Evolutionary conservation across 2,888 invertebrate genomes (phyloP), one percentile per base, ranked within the genome.

Genomic region (Hydrotaea diabolus): DNA sequence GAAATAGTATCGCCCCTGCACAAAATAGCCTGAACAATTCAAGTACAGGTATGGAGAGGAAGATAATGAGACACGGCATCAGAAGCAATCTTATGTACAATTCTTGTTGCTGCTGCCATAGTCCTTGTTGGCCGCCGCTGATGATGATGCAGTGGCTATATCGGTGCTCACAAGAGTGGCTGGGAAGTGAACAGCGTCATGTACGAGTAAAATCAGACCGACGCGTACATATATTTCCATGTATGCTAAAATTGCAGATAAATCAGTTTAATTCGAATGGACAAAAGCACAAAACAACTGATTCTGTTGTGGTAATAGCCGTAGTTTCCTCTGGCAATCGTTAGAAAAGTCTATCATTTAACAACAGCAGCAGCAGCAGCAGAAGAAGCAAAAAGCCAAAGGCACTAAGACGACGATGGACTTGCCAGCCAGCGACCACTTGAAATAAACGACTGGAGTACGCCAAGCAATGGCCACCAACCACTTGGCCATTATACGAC

Each of bases 291-390:
- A 72, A 82, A 71, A 55, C 13, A 23, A 72, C 17, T 39, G 13
- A 74, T 64, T 64, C 46, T 74, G 59, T n/a, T n/a, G n/a, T 77
- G 64, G 64, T 80, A 77, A 71, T 80, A 69, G 77, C 49, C 74
- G 69, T 17, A 77, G 74, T 74, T 73, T 73, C 57, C 49, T 64
- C 21, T 57, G 57, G 49, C 72, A 83, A 83, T 76, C 39, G 62
- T 49, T 73, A 69, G 46, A 21, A 69, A 69, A 69, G 66, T 43
- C 66, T 66, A 66, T 66, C 43, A 66, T 66, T 43, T 59, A 82
- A 59, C 73, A 66, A 21, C 26, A 31, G 7, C 31, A 31, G 7
- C 31, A 31, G 7, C 31, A 31, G 72, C 69, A 53, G 23, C 21
- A 77, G 53, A 73, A 36, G 46, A 53, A 77, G 73, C 49, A 78